Conservation (phyloP, 2,888 invertebrate genomes). For the Standfussiana lucernea region DNA sequence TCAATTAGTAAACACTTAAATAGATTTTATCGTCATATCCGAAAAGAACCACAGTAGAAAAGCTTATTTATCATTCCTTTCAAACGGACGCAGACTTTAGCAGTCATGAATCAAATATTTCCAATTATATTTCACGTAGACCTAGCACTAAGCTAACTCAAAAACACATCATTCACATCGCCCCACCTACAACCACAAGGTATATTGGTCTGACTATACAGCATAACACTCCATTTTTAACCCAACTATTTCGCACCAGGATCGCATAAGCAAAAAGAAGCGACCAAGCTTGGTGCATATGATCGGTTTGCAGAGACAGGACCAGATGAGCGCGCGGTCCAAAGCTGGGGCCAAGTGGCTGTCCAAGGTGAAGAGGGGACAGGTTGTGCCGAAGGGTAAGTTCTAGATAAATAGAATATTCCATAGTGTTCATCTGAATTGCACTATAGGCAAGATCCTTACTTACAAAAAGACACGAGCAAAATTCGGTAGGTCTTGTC, state of each 20-base stretch:
- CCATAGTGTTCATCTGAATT: neutral
- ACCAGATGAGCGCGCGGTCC: conserved; percentile 94
- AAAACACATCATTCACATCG: conserved; percentile 33
- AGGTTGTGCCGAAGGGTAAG: conserved; percentile 93
- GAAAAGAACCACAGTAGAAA: conserved; percentile 9
- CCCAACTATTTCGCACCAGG: conserved; percentile 79
- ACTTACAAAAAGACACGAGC: neutral
- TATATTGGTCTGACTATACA: conserved; percentile 58
- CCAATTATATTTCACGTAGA: neutral
- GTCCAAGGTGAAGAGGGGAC: conserved; percentile 96
- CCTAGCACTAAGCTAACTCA: conserved; percentile 25
- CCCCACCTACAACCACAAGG: conserved; percentile 43
- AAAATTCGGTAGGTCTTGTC: neutral
- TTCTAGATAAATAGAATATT: neutral
- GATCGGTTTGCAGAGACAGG: conserved; percentile 93
- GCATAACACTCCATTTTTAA: conserved; percentile 62
- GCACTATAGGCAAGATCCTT: neutral
- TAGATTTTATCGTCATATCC: neutral
- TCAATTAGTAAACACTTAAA: conserved; percentile 1
- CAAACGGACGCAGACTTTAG: conserved; percentile 4
- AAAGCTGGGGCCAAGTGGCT: conserved; percentile 97
- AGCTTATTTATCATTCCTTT: neutral
- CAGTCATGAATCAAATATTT: neutral
- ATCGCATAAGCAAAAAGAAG: conserved; percentile 93
- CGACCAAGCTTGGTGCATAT: conserved; percentile 96